phyloP scores from a whole-genome alignment of 2,888 invertebrate species.

The Drosophila meridiana region DNA sequence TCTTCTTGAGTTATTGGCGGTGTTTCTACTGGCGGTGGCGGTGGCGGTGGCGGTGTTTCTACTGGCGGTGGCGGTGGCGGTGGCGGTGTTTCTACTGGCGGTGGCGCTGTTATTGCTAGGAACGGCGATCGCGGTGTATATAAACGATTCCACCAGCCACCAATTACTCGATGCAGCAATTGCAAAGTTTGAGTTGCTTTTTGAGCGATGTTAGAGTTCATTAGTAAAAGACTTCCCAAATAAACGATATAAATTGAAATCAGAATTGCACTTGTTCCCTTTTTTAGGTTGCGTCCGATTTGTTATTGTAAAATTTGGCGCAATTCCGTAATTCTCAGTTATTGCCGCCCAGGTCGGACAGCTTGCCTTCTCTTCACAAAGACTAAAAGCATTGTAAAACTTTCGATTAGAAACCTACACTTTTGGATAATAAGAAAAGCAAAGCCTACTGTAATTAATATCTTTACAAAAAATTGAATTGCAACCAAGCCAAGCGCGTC shows the following conservation, averaged over 20 bases:
- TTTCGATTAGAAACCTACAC: neutral
- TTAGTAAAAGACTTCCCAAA: slow-evolving; percentile 33
- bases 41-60: slow-evolving; percentile 42
- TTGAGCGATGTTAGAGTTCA: slow-evolving; percentile 39
- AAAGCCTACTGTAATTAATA: slow-evolving; percentile 21
- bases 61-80: neutral
- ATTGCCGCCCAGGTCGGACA: neutral
- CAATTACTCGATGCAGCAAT: slow-evolving; percentile 48
- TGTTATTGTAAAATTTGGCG: slow-evolving; percentile 57
- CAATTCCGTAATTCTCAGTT: slow-evolving; percentile 29
- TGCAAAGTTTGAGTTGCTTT: slow-evolving; percentile 55
- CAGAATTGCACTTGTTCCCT: slow-evolving; percentile 36
- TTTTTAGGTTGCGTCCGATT: slow-evolving; percentile 15
- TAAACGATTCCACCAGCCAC: slow-evolving; percentile 61
- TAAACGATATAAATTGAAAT: slow-evolving; percentile 2
- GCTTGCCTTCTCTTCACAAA: slow-evolving; percentile 3
- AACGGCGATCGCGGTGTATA: slow-evolving; percentile 50
- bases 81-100: slow-evolving; percentile 1
- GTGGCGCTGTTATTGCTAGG: slow-evolving; percentile 52
- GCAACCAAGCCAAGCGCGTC: slow-evolving; percentile 63
- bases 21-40: slow-evolving; percentile 19
- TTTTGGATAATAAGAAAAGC: slow-evolving; percentile 1
- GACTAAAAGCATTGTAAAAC: slow-evolving; percentile 13
- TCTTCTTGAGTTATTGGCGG: slow-evolving; percentile 17
- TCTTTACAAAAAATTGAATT: slow-evolving; percentile 61